phyloP scores from a whole-genome alignment of 2,888 invertebrate species.

The Herminia tarsipennalis region DNA sequence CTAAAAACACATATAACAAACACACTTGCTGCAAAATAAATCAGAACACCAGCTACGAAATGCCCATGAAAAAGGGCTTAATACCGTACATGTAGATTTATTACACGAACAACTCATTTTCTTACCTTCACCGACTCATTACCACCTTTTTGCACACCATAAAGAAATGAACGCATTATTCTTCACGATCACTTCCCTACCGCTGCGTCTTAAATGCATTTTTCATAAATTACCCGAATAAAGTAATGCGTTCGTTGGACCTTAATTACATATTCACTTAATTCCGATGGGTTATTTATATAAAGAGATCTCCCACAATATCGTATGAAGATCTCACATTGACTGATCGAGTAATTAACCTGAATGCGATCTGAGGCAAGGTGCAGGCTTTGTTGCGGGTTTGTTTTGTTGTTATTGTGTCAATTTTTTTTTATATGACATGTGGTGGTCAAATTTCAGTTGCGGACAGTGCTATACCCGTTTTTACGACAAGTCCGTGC shows the following conservation, averaged over 20 bases:
- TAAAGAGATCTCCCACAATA: slow-evolving; percentile 48
- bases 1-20: no score
- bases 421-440: slow-evolving; percentile 49
- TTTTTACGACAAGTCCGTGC: no score
- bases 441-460: no score
- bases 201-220: slow-evolving; percentile 20
- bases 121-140: slow-evolving; percentile 2
- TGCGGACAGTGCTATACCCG: no score
- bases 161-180: slow-evolving; percentile 13
- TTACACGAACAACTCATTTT: slow-evolving; percentile 8
- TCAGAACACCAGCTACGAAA: no score
- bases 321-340: slow-evolving; percentile 67
- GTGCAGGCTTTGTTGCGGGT: slow-evolving; percentile 50
- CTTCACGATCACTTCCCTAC: not conserved
- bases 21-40: no score
- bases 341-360: slow-evolving; percentile 65
- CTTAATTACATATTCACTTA: slow-evolving; percentile 60
- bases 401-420: slow-evolving; percentile 49
- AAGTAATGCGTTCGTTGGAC: slow-evolving; percentile 35
- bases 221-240: slow-evolving; percentile 39
- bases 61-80: no score
- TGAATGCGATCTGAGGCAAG: slow-evolving; percentile 54
- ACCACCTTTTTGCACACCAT: slow-evolving; percentile 10
- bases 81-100: not conserved
- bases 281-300: slow-evolving; percentile 50